Conservation (phyloP, 2,113 vertebrate genomes). For the Gyps fulvus region DNA sequence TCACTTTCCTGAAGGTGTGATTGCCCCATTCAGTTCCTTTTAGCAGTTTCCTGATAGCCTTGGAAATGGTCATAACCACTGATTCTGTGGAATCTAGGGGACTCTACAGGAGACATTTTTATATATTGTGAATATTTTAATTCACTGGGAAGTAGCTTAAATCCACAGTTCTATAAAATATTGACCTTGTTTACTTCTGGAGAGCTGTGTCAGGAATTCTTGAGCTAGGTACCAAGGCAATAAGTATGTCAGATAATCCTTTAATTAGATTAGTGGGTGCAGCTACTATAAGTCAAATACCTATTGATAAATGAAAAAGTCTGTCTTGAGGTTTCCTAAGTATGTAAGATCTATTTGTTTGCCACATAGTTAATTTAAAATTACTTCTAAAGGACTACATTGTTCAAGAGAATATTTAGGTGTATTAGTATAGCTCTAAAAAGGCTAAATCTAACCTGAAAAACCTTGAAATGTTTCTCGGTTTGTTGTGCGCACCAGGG, state of each 20-base stretch:
- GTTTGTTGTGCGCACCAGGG: not conserved
- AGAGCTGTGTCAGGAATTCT: constrained; percentile 41
- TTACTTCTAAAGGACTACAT: constrained; percentile 55
- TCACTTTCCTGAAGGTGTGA: not conserved
- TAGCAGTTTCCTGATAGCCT: not conserved
- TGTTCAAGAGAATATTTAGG: constrained; percentile 24
- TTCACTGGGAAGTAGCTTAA: constrained; percentile 13
- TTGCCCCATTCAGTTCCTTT: not conserved
- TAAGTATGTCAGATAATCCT: constrained; percentile 58
- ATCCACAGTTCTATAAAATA: constrained; percentile 23
- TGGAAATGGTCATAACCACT: not conserved
- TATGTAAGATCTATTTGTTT: constrained; percentile 60
- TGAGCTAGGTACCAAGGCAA: constrained; percentile 16
- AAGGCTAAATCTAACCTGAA: not conserved
- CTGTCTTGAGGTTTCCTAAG: constrained; percentile 53
- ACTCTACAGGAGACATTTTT: not conserved
- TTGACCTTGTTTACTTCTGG: not conserved
- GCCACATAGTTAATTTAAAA: constrained; percentile 60
- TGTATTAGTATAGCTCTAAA: not conserved
- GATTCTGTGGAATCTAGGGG: not conserved
- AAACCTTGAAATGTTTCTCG: not conserved
- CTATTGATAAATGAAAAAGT: constrained; percentile 60
- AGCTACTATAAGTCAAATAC: constrained; percentile 56
- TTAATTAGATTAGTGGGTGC: constrained; percentile 66
- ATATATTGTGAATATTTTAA: not conserved